Evolutionary conservation across 2,888 invertebrate genomes (phyloP).

Genomic region (Agrypnus murinus): DNA sequence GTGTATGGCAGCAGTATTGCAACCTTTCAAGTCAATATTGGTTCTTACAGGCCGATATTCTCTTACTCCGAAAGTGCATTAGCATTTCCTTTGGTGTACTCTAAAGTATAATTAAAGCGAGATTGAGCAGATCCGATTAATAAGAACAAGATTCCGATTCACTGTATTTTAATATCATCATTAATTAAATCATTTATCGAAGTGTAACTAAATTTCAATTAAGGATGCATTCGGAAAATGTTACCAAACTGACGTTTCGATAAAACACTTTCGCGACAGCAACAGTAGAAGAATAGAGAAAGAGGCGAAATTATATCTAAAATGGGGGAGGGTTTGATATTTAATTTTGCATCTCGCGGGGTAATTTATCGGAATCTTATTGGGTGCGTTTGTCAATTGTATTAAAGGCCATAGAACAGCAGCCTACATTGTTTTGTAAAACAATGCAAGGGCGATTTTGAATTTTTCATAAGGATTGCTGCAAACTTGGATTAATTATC

Average conservation of each 20-base stretch:
- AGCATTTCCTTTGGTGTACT: too few relatives aligned
- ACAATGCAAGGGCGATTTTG: slow-evolving; percentile 17
- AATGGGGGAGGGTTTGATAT: neutral
- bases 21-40: too few relatives aligned
- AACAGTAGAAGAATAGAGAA: slow-evolving; percentile 8
- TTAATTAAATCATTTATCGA: slow-evolving; percentile 14
- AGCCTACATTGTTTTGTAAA: slow-evolving; percentile 20
- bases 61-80: too few relatives aligned
- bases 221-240: neutral
- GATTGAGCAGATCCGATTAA: too few relatives aligned
- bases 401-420: neutral
- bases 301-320: neutral
- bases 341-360: slow-evolving; percentile 21
- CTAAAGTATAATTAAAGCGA: too few relatives aligned
- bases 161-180: neutral
- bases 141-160: too few relatives aligned
- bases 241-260: neutral
- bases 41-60: too few relatives aligned
- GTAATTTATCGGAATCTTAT: slow-evolving; percentile 26
- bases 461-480: slow-evolving; percentile 34
- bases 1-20: too few relatives aligned
- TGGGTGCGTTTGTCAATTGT: slow-evolving; percentile 16
- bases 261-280: neutral
- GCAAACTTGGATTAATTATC: slow-evolving; percentile 30
- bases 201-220: slow-evolving; percentile 18